phyloP scores from a whole-genome alignment of 2,113 vertebrate species.

The Perca schrenkii region DNA sequence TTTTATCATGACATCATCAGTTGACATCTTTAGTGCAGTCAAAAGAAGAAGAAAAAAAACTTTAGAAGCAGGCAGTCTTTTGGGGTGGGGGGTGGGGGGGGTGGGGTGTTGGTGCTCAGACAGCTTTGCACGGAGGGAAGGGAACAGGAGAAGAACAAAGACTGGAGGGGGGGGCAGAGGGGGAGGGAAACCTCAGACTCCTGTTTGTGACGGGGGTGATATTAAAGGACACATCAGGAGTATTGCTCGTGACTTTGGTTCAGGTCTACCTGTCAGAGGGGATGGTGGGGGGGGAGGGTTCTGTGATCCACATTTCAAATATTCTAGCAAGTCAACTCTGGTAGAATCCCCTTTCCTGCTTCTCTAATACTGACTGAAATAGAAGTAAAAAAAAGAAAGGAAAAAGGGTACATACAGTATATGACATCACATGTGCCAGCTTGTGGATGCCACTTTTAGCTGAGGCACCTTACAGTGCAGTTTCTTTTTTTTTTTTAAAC shows the following conservation, averaged over 20 bases:
- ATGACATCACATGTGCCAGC: constrained; percentile 75
- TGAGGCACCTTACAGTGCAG: constrained; percentile 67
- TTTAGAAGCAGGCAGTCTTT: constrained; percentile 71
- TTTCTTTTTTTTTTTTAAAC: constrained; percentile 34
- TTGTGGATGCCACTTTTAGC: constrained; percentile 71
- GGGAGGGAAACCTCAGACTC: constrained; percentile 33
- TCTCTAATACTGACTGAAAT: constrained; percentile 37
- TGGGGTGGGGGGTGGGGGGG: constrained; percentile 1
- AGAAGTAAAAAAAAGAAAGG: constrained; percentile 27
- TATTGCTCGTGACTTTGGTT: constrained; percentile 75
- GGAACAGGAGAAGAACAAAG: constrained; percentile 22
- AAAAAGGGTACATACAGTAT: constrained; percentile 42
- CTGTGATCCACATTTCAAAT: constrained; percentile 1
- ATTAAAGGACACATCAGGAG: constrained; percentile 58
- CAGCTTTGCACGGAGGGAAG: constrained; percentile 48
- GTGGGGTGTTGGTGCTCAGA: background rate
- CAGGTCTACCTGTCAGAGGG: constrained; percentile 20
- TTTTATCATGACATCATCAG: constrained; percentile 82
- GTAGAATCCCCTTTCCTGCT: constrained; percentile 29
- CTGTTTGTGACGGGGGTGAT: constrained; percentile 43
- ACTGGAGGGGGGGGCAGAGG: constrained; percentile 5
- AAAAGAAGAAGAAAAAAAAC: constrained; percentile 56
- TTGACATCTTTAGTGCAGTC: constrained; percentile 86
- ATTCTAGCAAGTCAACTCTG: constrained; percentile 3
- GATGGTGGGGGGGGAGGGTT: background rate